phyloP scores from a whole-genome alignment of 1,140 invertebrate genomes.

The Apocrypta bakeri region DNA sequence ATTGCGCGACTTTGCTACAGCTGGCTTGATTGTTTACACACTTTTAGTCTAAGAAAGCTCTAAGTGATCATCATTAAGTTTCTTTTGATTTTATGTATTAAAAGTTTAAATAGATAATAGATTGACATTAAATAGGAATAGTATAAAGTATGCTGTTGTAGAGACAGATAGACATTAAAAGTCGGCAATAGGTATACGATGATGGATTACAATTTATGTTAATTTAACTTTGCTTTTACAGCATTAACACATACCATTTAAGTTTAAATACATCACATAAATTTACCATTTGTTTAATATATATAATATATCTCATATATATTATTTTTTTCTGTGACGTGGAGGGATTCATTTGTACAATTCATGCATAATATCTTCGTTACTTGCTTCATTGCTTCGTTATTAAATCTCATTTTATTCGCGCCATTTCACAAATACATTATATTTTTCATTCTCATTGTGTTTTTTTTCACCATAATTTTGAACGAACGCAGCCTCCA shows the following conservation, averaged over 20 bases:
- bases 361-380: conserved; percentile 71
- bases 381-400: conserved; percentile 72
- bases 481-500: conserved; percentile 44
- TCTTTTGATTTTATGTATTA: conserved; percentile 62
- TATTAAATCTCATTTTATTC: conserved; percentile 60
- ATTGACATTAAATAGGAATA: conserved; percentile 72
- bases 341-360: conserved; percentile 75
- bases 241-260: conserved; percentile 73
- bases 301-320: conserved; percentile 67
- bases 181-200: conserved; percentile 70
- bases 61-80: conserved; percentile 64
- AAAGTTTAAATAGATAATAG: conserved; percentile 70
- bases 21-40: conserved; percentile 67
- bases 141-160: conserved; percentile 72
- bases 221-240: conserved; percentile 67
- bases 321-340: conserved; percentile 71
- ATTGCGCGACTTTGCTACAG: conserved; percentile 59
- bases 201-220: conserved; percentile 71
- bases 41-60: conserved; percentile 59
- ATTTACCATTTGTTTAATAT: conserved; percentile 68
- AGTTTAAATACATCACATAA: conserved; percentile 73
- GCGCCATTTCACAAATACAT: conserved; percentile 51
- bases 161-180: conserved; percentile 72
- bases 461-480: conserved; percentile 39
- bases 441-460: conserved; percentile 30